Evolutionary conservation across 2,888 invertebrate genomes (phyloP).

Genomic region (Hybos culiciformis): DNA sequence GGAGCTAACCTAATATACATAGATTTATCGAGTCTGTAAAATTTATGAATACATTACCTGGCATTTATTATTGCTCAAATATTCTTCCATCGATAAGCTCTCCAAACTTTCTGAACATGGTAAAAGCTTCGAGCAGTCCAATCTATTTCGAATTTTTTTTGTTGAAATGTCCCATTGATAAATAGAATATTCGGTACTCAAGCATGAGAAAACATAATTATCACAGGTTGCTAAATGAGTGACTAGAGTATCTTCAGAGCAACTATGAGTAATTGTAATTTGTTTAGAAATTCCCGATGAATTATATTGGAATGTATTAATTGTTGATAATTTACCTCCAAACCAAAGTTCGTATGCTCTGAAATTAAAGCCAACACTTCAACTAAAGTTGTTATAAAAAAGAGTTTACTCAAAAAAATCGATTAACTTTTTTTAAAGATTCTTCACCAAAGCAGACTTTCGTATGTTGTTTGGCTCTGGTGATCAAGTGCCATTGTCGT

Average conservation of each 20-base stretch:
- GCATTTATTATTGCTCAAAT: slow-evolving; percentile 60
- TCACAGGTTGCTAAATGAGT: slow-evolving; percentile 53
- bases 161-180: slow-evolving; percentile 71
- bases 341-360: slow-evolving; percentile 71
- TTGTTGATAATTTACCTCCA: slow-evolving; percentile 66
- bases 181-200: slow-evolving; percentile 74
- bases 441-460: no score
- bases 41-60: slow-evolving; percentile 39
- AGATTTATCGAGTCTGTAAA: neutral
- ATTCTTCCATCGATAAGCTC: slow-evolving; percentile 81
- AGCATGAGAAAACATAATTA: slow-evolving; percentile 61
- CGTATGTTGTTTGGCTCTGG: no score
- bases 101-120: slow-evolving; percentile 86
- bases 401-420: no score
- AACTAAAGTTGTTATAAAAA: neutral
- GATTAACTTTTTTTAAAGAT: no score
- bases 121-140: slow-evolving; percentile 84
- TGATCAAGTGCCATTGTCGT: neutral
- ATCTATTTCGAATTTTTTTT: slow-evolving; percentile 54
- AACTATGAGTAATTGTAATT: slow-evolving; percentile 49
- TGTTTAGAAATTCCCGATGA: slow-evolving; percentile 60
- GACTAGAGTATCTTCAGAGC: slow-evolving; percentile 37
- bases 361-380: slow-evolving; percentile 4
- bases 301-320: slow-evolving; percentile 63
- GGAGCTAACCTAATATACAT: neutral